Percentiles rank a stretch among this genome's conserved stretches.
Conservation (phyloP, 2,888 invertebrate species). For the Coecobrya sp. region DNA sequence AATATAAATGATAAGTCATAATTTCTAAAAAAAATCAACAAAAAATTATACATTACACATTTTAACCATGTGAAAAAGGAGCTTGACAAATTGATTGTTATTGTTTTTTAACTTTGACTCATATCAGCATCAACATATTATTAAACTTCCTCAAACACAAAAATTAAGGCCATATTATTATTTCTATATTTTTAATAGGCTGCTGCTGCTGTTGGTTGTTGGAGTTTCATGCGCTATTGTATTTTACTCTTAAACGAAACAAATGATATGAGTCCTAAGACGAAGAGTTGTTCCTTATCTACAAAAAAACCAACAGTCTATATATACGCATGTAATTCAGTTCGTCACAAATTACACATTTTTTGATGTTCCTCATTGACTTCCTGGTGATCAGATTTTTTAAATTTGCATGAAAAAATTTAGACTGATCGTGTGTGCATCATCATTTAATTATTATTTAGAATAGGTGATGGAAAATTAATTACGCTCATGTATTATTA, state of each 20-base stretch:
- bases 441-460: conserved; percentile 43
- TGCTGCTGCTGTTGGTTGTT: conserved; percentile 65
- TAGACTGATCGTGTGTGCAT: conserved; percentile 65
- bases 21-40: conserved; percentile 39
- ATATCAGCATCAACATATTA: conserved; percentile 38
- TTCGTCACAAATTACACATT: not conserved
- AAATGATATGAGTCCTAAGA: conserved; percentile 69
- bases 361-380: conserved; percentile 58
- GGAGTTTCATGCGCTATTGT: conserved; percentile 47
- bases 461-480: conserved; percentile 38
- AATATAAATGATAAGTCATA: conserved; percentile 44
- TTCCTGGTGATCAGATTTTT: conserved; percentile 23
- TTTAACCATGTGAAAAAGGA: conserved; percentile 36
- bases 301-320: conserved; percentile 15
- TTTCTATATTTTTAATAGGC: conserved; percentile 57
- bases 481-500: conserved; percentile 40
- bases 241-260: conserved; percentile 40
- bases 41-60: conserved; percentile 30
- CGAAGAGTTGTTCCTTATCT: conserved; percentile 37
- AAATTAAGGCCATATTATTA: conserved; percentile 35
- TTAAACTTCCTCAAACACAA: not conserved
- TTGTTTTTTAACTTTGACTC: conserved; percentile 35
- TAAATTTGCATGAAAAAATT: conserved; percentile 7
- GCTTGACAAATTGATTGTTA: not conserved
- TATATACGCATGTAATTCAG: not conserved